Base-by-base conservation (phyloP, 2,797 vertebrate genomes). In the Phoebastria nigripes region DNA sequence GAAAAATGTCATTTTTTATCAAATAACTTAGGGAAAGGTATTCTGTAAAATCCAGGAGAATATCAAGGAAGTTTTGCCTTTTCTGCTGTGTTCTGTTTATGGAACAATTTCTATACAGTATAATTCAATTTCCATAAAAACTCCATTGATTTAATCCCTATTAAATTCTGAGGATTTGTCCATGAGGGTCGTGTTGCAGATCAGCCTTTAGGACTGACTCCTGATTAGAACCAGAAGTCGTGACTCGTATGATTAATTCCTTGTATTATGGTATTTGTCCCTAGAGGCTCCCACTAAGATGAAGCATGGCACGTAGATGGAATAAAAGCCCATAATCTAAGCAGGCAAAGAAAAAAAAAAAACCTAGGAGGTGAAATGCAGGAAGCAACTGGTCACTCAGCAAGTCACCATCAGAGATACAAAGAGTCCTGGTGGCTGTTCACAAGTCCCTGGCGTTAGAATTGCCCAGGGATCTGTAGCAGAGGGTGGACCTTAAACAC, bases 91-190 rank as follows among this genome's bases (percentile, higher is more conserved):
- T 67, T 82, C 78, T 83, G 61, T 76, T 95, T 86, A 81, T 62
- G 79, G 92, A 78, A 69, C 52, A 35, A 71, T 86, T 90, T 81
- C 81, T 66, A 15, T 59, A 74, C 26, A 73, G 58, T 59, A 8
- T 67, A 95, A 91, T 89, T 95, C 11, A 44, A 83, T 94, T 95
- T 94, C 69, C 87, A 93, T 89, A 11, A 89, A 56, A 92, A 41
- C 79, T 63, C 58, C 56, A 44, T 81, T 52, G 74, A 71, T 92
- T 94, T 93, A 94, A 92, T 94, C 87, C 85, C 70, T 93, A 33
- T 93, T 85, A 94, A 92, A 93, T 35, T 90, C 51, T 4, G 31
- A 90, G 93, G 83, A 92, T 94, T 95, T 95, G 85, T 94, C 87
- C 6, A 3, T 25, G 73, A 94, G 85, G 26, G 70, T 69, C 12